Evolutionary conservation across 2,113 vertebrate species (phyloP).

Genomic region (Phyllostomus discolor): DNA sequence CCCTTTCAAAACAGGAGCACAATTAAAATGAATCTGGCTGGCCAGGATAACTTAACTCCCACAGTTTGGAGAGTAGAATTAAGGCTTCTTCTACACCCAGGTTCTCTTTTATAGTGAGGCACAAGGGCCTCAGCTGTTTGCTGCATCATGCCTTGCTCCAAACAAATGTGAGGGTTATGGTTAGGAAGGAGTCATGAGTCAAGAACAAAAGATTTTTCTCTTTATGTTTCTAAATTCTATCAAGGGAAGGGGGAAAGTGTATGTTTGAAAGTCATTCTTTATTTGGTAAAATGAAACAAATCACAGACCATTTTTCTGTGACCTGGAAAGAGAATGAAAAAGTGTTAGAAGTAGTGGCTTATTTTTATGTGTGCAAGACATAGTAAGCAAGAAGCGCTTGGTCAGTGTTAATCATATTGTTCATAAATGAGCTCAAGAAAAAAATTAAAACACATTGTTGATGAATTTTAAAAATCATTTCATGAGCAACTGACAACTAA

Average conservation of each 20-base stretch:
- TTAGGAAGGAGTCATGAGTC: not conserved
- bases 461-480: conserved; percentile 3
- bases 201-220: not conserved
- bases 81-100: not conserved
- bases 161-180: not conserved
- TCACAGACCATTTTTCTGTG: not conserved
- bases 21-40: not conserved
- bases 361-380: not conserved
- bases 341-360: not conserved
- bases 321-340: not conserved
- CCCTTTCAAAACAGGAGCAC: not conserved
- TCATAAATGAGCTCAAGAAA: not conserved
- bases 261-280: not conserved
- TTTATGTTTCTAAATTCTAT: not conserved
- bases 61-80: not conserved
- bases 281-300: not conserved
- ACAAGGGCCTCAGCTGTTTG: not conserved
- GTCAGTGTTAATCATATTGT: not conserved
- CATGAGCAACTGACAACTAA: not conserved
- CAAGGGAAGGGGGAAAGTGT: not conserved
- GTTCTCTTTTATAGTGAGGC: not conserved
- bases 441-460: not conserved
- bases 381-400: not conserved
- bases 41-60: not conserved
- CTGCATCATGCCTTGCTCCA: not conserved